A percentile compares a stretch with the other conserved stretches of the same genome.
phyloP scores from a whole-genome alignment of 2,113 vertebrate species.

The Abramis brama region DNA sequence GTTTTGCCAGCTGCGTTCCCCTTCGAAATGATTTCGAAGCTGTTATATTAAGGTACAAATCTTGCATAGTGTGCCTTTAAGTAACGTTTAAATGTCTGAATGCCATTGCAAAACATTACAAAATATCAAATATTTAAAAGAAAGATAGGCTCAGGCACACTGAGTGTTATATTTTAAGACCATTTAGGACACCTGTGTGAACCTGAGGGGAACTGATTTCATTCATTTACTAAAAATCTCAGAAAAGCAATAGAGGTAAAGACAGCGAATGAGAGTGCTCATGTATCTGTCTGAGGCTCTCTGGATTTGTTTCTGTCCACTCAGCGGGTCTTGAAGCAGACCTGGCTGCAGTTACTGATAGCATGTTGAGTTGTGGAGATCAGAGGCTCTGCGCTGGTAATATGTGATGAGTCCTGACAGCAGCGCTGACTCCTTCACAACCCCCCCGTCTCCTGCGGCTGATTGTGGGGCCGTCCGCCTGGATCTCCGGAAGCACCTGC shows the following conservation, averaged over 20 bases:
- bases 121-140: no score
- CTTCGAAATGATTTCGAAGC: no score
- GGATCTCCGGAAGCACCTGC: conserved; percentile 77
- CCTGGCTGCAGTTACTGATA: conserved; percentile 48
- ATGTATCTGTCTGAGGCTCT: not conserved
- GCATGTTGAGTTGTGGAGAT: conserved; percentile 55
- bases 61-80: no score
- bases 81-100: no score
- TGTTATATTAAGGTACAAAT: no score
- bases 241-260: not conserved
- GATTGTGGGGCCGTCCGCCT: conserved; percentile 76
- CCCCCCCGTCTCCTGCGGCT: conserved; percentile 59
- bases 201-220: not conserved
- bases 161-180: no score
- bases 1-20: no score
- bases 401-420: conserved; percentile 71
- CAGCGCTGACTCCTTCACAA: conserved; percentile 62
- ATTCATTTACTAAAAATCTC: not conserved
- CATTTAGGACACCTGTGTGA: not conserved
- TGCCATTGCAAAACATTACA: no score
- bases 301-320: conserved; percentile 36
- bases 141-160: no score
- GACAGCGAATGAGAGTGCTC: not conserved
- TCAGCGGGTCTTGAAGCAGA: conserved; percentile 13
- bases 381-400: conserved; percentile 59